Evolutionary conservation across 2,888 invertebrate genomes (phyloP).

Genomic region (Zele albiditarsus): DNA sequence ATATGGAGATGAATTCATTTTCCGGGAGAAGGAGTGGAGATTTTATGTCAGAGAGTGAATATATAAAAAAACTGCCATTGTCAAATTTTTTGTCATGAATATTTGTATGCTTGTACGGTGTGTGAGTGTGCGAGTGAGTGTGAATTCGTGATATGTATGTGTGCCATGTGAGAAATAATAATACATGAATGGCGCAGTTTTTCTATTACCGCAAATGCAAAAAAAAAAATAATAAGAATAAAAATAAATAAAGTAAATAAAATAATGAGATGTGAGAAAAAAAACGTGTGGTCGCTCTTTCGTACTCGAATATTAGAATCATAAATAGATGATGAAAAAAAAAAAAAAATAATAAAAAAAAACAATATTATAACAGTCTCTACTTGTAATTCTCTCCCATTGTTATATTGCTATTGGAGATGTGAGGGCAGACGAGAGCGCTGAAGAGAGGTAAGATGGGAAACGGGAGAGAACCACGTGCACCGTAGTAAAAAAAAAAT

Average conservation of each 20-base stretch:
- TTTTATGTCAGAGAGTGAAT: slow-evolving; percentile 28
- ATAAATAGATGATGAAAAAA: slow-evolving; percentile 31
- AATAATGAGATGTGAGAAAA: slow-evolving; percentile 25
- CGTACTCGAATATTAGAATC: slow-evolving; percentile 32
- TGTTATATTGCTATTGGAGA: slow-evolving; percentile 10
- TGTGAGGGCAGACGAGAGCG: not conserved
- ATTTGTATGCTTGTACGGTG: not conserved
- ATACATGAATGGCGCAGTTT: not conserved
- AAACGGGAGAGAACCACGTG: slow-evolving; percentile 32
- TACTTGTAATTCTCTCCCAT: slow-evolving; percentile 28
- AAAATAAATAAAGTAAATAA: slow-evolving; percentile 31
- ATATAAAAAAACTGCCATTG: slow-evolving; percentile 35
- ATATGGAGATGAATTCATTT: not conserved
- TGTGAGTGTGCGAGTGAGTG: slow-evolving; percentile 45
- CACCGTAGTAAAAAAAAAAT: slow-evolving; percentile 38
- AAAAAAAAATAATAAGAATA: slow-evolving; percentile 14
- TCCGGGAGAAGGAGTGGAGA: slow-evolving; percentile 43
- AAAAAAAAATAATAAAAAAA: slow-evolving; percentile 32
- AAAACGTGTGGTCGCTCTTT: slow-evolving; percentile 37
- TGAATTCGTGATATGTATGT: not conserved
- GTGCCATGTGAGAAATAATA: not conserved
- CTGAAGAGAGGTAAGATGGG: not conserved
- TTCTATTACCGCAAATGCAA: slow-evolving; percentile 44
- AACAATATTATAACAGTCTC: slow-evolving; percentile 19
- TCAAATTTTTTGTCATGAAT: slow-evolving; percentile 4